Evolutionary conservation across 1,140 invertebrate species (phyloP), one percentile per base, ranked within the genome.

Genomic region (Dysdera silvatica): DNA sequence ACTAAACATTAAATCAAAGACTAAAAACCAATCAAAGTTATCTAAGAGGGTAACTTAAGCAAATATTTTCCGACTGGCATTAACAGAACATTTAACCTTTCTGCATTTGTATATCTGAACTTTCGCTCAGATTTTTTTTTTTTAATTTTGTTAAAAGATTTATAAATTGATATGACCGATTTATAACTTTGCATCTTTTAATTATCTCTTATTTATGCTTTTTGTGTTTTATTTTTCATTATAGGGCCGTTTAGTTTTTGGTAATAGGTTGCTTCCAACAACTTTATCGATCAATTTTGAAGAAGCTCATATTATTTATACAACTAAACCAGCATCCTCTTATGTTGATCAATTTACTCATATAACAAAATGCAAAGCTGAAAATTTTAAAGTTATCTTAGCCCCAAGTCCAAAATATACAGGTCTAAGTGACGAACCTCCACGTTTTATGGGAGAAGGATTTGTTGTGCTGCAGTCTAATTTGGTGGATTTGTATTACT

Each of bases 401-500:
- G 91, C 91, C 29, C 91, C 90, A 16, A 95, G 91, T 79, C 88
- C 87, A 14, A 95, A 95, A 72, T 97, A 95, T 74, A 91, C 86
- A 2, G 91, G 91, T 3, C 84, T 93, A 78, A 83, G 87, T 3
- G 94, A 98, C 78, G 94, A 98, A 71, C 94, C 95, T 4, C 95
- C 95, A 2, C 76, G 95, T 33, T 95, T 89, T 68, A 98, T 98
- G 94, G 94, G 93, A 20, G 92, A 98, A 79, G 95, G 95, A 4
- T 99, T 98, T 79, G 94, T 96, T 8, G 83, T 99, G 8, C 84
- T 98, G 76, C 94, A 93, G 73, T 93, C 91, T 4, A 96, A 95
- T 74, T 86, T 89, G 71, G 87, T 97, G 65, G 89, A 96, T 73
- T 78, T 96, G 26, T 96, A 97, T 76, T 95, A 92, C 74, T 96